Evolutionary conservation across 2,888 invertebrate species (phyloP).

Genomic region (Lymantria monacha): DNA sequence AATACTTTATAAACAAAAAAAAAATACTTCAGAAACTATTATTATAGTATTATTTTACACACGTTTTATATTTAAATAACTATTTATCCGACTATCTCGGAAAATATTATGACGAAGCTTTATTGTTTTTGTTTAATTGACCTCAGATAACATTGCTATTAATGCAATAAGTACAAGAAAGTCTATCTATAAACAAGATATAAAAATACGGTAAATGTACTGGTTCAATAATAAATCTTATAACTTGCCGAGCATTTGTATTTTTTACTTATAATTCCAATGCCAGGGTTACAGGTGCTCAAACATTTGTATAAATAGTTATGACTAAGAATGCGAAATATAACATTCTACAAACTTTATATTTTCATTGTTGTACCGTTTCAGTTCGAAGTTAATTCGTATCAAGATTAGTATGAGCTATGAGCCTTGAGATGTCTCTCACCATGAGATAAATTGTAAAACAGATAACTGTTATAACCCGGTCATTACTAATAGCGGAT

Average conservation of each 20-base stretch:
- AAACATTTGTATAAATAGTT: conserved; percentile 24
- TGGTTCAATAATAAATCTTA: background rate
- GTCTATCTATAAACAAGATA: background rate
- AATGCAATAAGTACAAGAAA: background rate
- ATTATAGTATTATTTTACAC: background rate
- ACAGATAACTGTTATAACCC: conserved; percentile 40
- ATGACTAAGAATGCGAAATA: conserved; percentile 5
- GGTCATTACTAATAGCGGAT: conserved; percentile 6
- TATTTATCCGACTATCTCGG: conserved; percentile 5
- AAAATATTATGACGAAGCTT: conserved; percentile 15
- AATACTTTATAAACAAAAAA: too few species aligned
- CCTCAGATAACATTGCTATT: conserved; percentile 17
- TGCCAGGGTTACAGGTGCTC: background rate
- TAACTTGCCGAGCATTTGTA: background rate
- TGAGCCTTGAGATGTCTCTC: conserved; percentile 54
- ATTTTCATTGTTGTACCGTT: conserved; percentile 12
- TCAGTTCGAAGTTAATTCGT: conserved; percentile 16
- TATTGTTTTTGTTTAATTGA: conserved; percentile 16
- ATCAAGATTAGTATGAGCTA: conserved; percentile 38
- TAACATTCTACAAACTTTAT: conserved; percentile 5
- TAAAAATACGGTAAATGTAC: background rate
- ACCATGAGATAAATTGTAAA: conserved; percentile 51
- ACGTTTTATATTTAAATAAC: background rate
- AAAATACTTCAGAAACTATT: background rate
- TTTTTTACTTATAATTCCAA: background rate